Conservation (phyloP, 2,888 invertebrate species). For the Lamellibrachia columna region DNA sequence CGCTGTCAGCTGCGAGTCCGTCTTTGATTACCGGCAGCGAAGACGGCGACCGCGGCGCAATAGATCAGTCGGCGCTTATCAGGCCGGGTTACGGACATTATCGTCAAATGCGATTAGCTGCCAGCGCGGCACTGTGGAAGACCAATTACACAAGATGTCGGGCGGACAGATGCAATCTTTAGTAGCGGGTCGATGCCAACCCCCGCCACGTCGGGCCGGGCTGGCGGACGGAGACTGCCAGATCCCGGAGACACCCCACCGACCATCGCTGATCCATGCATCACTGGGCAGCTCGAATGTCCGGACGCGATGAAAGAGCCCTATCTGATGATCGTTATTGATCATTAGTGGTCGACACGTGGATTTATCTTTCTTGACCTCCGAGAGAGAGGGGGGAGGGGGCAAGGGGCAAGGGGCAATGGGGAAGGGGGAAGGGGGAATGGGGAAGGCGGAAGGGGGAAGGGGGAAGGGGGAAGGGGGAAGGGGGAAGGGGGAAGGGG, state of each 20-base stretch:
- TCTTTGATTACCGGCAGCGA: background rate
- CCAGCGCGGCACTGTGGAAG: background rate
- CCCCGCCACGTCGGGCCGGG: background rate
- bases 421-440: background rate
- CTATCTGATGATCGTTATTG: background rate
- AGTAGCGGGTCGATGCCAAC: constrained; percentile 2
- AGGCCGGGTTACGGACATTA: constrained; percentile 2
- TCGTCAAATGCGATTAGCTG: constrained; percentile 16
- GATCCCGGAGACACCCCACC: background rate
- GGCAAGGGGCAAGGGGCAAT: background rate
- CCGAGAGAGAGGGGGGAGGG: background rate
- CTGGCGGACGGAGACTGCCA: background rate
- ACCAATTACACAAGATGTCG: background rate
- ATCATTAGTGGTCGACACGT: background rate
- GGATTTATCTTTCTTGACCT: background rate
- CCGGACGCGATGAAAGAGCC: background rate
- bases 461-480: background rate
- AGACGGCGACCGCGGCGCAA: background rate
- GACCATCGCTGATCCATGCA: background rate
- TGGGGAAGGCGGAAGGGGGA: background rate
- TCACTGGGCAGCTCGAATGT: background rate
- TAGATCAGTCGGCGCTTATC: constrained; percentile 5
- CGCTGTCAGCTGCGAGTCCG: background rate
- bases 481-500: background rate
- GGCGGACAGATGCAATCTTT: constrained; percentile 6